Evolutionary conservation across 1,140 invertebrate genomes (phyloP).

Genomic region (Penaeus indicus): DNA sequence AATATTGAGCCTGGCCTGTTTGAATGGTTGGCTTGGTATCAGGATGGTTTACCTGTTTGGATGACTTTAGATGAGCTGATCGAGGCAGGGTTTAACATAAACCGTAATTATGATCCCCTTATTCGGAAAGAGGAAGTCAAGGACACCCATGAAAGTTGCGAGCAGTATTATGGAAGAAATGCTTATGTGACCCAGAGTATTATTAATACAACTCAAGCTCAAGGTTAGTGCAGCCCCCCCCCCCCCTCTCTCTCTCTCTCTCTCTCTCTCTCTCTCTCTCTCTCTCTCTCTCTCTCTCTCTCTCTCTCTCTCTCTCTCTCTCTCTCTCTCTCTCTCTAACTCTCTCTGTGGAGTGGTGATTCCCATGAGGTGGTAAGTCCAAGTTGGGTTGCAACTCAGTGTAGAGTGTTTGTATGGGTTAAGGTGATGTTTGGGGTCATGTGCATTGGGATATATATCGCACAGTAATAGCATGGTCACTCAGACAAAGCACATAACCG

Average conservation of each 20-base stretch:
- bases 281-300: too few relatives aligned
- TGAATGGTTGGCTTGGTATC: conserved; percentile 94
- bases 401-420: too few relatives aligned
- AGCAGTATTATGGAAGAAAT: conserved; percentile 81
- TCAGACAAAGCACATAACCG: too few relatives aligned
- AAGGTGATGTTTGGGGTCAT: too few relatives aligned
- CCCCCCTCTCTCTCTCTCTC: background rate
- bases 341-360: too few relatives aligned
- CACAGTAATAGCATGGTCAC: too few relatives aligned
- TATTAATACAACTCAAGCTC: conserved; percentile 66
- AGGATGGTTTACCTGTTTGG: conserved; percentile 83
- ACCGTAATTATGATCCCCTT: conserved; percentile 79
- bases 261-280: too few relatives aligned
- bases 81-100: conserved; percentile 83
- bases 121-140: conserved; percentile 75
- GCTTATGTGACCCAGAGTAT: conserved; percentile 70
- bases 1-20: conserved; percentile 90
- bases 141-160: conserved; percentile 75
- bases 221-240: conserved; percentile 43
- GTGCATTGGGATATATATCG: too few relatives aligned
- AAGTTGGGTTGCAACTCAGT: too few relatives aligned
- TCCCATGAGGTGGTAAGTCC: too few relatives aligned
- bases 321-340: too few relatives aligned
- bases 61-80: conserved; percentile 81
- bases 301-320: too few relatives aligned